Percentiles rank a stretch among this genome's conserved stretches.
phyloP scores from a whole-genome alignment of 2,797 vertebrate genomes.

The Trachurus trachurus region DNA sequence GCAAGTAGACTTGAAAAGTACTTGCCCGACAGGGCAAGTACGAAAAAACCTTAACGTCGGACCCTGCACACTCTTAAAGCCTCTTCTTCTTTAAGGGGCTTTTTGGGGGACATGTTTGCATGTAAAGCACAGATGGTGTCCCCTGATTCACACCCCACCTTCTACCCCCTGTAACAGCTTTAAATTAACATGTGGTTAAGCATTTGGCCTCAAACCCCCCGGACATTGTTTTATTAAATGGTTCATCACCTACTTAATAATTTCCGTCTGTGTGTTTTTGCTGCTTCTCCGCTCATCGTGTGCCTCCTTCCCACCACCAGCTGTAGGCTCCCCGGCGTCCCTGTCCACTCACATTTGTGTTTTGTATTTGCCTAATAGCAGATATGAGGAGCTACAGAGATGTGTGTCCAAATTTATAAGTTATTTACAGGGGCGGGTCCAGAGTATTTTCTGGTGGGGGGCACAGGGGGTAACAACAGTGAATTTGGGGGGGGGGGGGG shows the following conservation, averaged over 20 bases:
- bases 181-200: constrained; percentile 48
- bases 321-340: not conserved
- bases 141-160: constrained; percentile 50
- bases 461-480: too few relatives aligned
- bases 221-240: constrained; percentile 33
- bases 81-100: constrained; percentile 34
- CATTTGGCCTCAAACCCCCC: constrained; percentile 41
- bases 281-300: not conserved
- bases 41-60: too few relatives aligned
- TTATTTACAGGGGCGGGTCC: not conserved
- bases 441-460: too few relatives aligned
- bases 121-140: constrained; percentile 71
- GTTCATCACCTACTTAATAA: constrained; percentile 13
- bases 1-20: too few relatives aligned
- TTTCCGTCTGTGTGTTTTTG: not conserved
- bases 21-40: too few relatives aligned
- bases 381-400: not conserved
- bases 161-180: constrained; percentile 43
- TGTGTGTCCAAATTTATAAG: not conserved
- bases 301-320: not conserved
- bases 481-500: too few relatives aligned
- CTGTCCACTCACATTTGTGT: not conserved
- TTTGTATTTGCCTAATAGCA: constrained; percentile 1
- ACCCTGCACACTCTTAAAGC: constrained; percentile 57
- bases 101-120: constrained; percentile 50